Evolutionary conservation across 2,888 invertebrate species (phyloP).

Genomic region (Tribolium freemani): DNA sequence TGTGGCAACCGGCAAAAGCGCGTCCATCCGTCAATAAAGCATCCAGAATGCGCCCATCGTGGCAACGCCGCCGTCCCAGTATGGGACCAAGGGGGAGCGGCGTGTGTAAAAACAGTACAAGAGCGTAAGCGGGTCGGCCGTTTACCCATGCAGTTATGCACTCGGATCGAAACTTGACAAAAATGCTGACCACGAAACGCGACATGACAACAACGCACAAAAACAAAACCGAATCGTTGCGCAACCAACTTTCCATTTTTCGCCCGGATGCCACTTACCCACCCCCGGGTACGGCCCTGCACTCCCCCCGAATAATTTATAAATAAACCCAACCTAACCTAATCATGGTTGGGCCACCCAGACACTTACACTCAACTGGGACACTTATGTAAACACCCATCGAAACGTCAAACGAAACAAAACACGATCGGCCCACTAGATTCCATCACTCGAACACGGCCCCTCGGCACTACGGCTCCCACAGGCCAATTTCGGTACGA

Average conservation of each 20-base stretch:
- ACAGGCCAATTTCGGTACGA: background rate
- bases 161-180: conserved; percentile 33
- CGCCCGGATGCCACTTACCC: background rate
- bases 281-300: conserved; percentile 27
- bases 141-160: conserved; percentile 40
- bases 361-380: background rate
- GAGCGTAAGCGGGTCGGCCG: conserved; percentile 42
- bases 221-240: conserved; percentile 36
- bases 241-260: conserved; percentile 43
- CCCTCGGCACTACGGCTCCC: conserved; percentile 13
- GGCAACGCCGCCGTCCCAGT: conserved; percentile 45
- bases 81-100: conserved; percentile 40
- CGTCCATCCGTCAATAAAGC: conserved; percentile 51
- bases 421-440: background rate
- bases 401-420: conserved; percentile 24
- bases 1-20: conserved; percentile 45
- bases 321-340: conserved; percentile 50
- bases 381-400: conserved; percentile 28
- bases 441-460: background rate
- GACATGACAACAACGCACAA: conserved; percentile 30
- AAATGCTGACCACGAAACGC: conserved; percentile 23
- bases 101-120: conserved; percentile 37
- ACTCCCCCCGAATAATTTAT: conserved; percentile 37
- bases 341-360: conserved; percentile 19
- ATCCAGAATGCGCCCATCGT: conserved; percentile 37